These are phyloP conservation scores for Ammodramus savannarum DNA, from an alignment of 2,113 vertebrate genomes.

Conservation along the genomic window DNA sequence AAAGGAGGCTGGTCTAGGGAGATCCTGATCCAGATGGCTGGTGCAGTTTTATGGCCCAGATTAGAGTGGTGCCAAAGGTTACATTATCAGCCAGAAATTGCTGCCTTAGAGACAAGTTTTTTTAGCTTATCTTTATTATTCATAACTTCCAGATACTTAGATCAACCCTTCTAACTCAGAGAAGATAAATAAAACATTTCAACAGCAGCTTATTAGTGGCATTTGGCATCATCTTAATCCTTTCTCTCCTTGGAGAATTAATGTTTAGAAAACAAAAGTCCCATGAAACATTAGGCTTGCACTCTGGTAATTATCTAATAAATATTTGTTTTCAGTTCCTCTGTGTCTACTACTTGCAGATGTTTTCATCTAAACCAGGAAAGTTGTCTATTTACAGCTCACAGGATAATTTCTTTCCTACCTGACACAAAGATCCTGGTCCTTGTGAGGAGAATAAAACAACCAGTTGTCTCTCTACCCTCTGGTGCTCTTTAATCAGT, in stretches of 20 bases:
- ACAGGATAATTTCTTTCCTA: background rate
- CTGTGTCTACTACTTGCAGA: background rate
- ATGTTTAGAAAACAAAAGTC: background rate
- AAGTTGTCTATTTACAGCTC: background rate
- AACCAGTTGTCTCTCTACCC: background rate
- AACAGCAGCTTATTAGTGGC: background rate
- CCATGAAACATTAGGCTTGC: background rate
- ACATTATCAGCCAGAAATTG: background rate
- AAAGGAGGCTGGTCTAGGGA: background rate
- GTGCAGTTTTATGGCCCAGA: background rate
- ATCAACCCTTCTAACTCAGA: background rate
- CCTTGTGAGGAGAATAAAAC: background rate
- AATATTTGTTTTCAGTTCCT: background rate
- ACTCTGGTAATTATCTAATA: background rate
- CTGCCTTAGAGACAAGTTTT: background rate
- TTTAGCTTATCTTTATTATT: background rate
- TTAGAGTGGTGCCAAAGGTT: background rate
- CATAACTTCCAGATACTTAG: background rate
- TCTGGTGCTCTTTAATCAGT: conserved; percentile 1
- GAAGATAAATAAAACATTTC: background rate
- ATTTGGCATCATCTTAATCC: background rate
- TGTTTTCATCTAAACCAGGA: background rate
- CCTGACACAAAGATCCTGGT: background rate
- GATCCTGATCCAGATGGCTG: background rate
- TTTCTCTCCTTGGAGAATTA: background rate